phyloP scores from a whole-genome alignment of 2,113 vertebrate species.

The Notothenia coriiceps region DNA sequence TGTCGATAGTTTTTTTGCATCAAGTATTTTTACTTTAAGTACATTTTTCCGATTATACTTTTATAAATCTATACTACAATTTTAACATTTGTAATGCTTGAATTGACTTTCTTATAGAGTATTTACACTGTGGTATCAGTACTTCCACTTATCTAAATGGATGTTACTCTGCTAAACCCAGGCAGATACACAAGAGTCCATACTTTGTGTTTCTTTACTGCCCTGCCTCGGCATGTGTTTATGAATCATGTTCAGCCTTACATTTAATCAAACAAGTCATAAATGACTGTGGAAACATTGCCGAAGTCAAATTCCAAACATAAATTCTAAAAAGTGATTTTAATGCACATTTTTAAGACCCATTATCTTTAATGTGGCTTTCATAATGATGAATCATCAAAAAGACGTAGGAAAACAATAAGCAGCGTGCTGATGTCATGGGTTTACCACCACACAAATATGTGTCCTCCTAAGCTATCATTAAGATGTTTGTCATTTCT shows the following conservation, averaged over 20 bases:
- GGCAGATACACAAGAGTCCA: not conserved
- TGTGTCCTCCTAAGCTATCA: constrained; percentile 47
- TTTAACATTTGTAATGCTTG: not conserved
- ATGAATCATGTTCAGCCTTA: not conserved
- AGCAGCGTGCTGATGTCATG: constrained; percentile 10
- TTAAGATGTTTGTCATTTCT: constrained; percentile 72
- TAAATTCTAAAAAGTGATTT: not conserved
- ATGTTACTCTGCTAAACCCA: too few relatives aligned
- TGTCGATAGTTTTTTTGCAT: not conserved
- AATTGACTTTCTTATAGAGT: not conserved
- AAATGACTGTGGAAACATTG: not conserved
- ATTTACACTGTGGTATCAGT: too few relatives aligned
- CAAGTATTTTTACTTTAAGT: not conserved
- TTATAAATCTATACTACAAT: not conserved
- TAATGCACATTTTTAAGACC: not conserved
- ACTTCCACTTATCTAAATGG: too few relatives aligned
- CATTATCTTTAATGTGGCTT: not conserved
- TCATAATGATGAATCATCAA: constrained; percentile 22
- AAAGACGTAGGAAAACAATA: constrained; percentile 7
- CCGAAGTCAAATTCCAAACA: not conserved
- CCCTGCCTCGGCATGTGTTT: not conserved
- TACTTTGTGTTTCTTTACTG: not conserved
- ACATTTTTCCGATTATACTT: not conserved
- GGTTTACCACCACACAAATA: constrained; percentile 25
- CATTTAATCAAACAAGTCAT: not conserved